These are phyloP conservation scores for Zaprionus lineosus DNA, from an alignment of 2,888 invertebrate genomes.

Conservation along the genomic window DNA sequence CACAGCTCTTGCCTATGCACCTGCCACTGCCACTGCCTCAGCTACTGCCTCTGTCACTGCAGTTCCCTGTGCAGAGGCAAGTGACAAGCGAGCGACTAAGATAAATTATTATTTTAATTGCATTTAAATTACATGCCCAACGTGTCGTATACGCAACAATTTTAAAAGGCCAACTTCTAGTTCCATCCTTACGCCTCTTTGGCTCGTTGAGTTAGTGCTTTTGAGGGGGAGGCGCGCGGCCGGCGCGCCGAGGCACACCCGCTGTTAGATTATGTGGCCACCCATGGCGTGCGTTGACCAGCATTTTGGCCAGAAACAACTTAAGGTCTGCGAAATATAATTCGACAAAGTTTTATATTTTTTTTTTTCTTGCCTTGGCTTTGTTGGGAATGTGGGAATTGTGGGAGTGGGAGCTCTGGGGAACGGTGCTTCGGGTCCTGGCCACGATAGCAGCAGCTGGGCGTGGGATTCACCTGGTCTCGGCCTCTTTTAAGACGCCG, in stretches of 20 bases:
- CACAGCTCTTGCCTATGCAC: not conserved
- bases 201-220: too few relatives aligned
- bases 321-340: slow-evolving; percentile 17
- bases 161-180: slow-evolving; percentile 45
- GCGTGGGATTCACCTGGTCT: slow-evolving; percentile 33
- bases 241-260: slow-evolving; percentile 47
- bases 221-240: slow-evolving; percentile 14
- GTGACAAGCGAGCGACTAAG: slow-evolving; percentile 68
- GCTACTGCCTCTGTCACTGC: slow-evolving; percentile 8
- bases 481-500: slow-evolving; percentile 12
- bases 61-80: slow-evolving; percentile 17
- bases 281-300: slow-evolving; percentile 45
- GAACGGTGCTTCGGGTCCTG: not conserved
- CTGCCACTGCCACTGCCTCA: slow-evolving; percentile 1
- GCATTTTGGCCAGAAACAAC: slow-evolving; percentile 33
- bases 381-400: not conserved
- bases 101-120: slow-evolving; percentile 78
- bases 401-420: slow-evolving; percentile 7
- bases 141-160: slow-evolving; percentile 56
- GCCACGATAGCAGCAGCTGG: not conserved
- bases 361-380: not conserved
- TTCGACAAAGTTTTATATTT: slow-evolving; percentile 35
- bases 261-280: slow-evolving; percentile 61
- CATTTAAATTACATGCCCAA: slow-evolving; percentile 73
- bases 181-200: too few relatives aligned